Conservation (phyloP, 2,113 vertebrate species). For the Apaloderma vittatum region DNA sequence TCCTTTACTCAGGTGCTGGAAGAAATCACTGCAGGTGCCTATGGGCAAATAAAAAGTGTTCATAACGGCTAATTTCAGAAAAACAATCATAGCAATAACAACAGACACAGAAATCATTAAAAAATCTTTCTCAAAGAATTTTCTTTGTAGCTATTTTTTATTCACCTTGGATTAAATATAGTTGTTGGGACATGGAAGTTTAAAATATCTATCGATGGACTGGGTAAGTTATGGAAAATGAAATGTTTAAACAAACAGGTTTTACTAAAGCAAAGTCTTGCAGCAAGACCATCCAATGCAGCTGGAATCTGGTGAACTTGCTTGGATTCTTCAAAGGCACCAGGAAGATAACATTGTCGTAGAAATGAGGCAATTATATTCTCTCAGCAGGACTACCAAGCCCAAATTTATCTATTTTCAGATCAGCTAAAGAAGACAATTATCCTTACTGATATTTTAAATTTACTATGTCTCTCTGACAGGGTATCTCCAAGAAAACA, state of each 20-base stretch:
- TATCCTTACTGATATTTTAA: background rate
- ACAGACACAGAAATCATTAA: background rate
- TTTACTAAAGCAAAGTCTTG: background rate
- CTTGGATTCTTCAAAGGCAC: background rate
- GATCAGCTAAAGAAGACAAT: background rate
- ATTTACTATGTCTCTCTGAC: background rate
- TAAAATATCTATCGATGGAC: background rate
- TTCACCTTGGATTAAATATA: background rate
- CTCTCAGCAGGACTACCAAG: background rate
- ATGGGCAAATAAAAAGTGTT: background rate
- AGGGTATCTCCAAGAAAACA: background rate
- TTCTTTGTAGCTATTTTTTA: background rate
- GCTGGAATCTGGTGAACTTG: background rate
- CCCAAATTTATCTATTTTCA: background rate
- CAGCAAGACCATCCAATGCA: background rate
- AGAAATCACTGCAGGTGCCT: background rate
- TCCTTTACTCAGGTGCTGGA: background rate
- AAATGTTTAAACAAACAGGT: background rate
- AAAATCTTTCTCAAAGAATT: background rate
- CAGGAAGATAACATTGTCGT: background rate
- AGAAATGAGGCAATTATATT: background rate
- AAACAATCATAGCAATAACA: background rate
- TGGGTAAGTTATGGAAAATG: background rate
- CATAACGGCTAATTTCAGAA: background rate
- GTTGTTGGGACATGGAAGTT: background rate